A percentile compares a stretch with the other conserved stretches of the same genome.
These are phyloP conservation scores for Crotalus horridus DNA, from an alignment of 2,113 vertebrate genomes.

Conservation along the genomic window DNA sequence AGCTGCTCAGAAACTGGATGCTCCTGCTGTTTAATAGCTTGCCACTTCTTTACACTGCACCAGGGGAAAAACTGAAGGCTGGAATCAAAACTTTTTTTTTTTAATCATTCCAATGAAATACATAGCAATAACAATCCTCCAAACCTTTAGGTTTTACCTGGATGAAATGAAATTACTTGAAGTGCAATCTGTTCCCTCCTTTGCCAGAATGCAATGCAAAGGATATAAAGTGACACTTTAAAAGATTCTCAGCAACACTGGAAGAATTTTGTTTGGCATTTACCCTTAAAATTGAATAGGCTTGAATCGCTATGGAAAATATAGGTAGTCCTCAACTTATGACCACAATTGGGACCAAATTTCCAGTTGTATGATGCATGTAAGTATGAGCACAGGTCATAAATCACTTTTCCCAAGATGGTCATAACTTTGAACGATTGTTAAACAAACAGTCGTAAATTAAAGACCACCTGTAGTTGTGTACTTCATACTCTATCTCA, in stretches of 20 bases:
- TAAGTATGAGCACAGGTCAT: neutral
- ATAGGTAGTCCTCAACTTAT: neutral
- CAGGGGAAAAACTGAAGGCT: neutral
- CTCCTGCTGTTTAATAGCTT: neutral
- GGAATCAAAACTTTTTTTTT: neutral
- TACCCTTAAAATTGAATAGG: conserved; percentile 38
- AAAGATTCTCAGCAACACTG: neutral
- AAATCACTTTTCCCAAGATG: neutral
- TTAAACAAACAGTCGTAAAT: neutral
- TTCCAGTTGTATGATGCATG: neutral
- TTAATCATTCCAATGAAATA: neutral
- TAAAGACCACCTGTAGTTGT: neutral
- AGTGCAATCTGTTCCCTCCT: neutral
- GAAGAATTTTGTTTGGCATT: neutral
- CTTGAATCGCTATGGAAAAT: neutral
- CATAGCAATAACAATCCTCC: neutral
- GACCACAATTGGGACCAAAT: neutral
- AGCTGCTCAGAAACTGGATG: neutral
- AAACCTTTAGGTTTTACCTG: neutral
- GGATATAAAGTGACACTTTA: neutral
- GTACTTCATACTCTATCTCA: neutral
- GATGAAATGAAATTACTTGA: neutral
- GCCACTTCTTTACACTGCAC: neutral
- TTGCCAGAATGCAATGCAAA: neutral
- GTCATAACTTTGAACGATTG: neutral